These are phyloP conservation scores for Manduca sexta DNA, from an alignment of 1,140 invertebrate genomes.

Conservation along the genomic window DNA sequence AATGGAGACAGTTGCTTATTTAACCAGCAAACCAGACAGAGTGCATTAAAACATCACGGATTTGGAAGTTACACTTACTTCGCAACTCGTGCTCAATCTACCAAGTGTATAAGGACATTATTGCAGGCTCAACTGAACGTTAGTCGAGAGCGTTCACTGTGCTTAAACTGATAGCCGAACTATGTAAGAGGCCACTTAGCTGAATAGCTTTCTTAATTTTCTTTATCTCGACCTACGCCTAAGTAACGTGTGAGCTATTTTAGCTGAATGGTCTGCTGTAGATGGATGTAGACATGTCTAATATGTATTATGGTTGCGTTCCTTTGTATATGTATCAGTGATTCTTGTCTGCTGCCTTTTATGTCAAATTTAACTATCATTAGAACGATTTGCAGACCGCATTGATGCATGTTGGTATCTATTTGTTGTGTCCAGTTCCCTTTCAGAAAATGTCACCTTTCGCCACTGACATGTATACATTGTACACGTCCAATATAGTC, in stretches of 20 bases:
- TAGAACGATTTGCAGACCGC: too few species aligned
- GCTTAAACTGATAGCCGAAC: neutral
- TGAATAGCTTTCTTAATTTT: neutral
- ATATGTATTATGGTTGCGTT: neutral
- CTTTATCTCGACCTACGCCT: neutral
- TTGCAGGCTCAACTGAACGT: slow-evolving; percentile 8
- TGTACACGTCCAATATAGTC: too few species aligned
- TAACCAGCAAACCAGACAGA: slow-evolving; percentile 31
- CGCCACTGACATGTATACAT: too few species aligned
- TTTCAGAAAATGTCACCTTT: too few species aligned
- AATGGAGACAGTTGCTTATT: slow-evolving; percentile 29
- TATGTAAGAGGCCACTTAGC: neutral
- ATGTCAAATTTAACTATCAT: too few species aligned
- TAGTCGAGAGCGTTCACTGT: neutral
- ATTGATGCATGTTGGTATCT: too few species aligned
- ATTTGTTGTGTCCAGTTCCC: too few species aligned
- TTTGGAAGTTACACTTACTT: slow-evolving; percentile 36
- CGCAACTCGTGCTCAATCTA: slow-evolving; percentile 17
- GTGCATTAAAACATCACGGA: slow-evolving; percentile 47
- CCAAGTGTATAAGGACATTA: slow-evolving; percentile 4
- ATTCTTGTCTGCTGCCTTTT: too few species aligned
- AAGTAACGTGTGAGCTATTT: neutral
- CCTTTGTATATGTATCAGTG: too few species aligned
- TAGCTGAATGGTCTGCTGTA: neutral
- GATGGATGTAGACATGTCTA: neutral